Evolutionary conservation across 2,113 vertebrate species (phyloP).

Genomic region (Daubentonia madagascariensis): DNA sequence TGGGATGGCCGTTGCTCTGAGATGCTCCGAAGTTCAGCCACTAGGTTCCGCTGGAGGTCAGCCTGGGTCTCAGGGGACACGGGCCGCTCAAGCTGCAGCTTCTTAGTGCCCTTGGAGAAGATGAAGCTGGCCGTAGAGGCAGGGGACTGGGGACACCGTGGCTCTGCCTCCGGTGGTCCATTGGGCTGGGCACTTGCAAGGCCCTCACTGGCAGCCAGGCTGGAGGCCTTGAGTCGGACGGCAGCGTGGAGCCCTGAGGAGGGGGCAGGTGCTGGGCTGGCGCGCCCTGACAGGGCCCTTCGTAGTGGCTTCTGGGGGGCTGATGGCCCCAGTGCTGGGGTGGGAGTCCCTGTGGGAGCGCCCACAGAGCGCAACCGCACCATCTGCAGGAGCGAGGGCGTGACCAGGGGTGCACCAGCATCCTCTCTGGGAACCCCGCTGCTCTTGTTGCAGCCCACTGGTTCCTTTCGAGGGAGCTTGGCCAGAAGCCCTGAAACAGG

Average conservation of each 20-base stretch:
- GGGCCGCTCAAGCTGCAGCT: conserved; percentile 85
- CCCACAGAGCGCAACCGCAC: conserved; percentile 93
- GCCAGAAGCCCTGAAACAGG: conserved; percentile 30
- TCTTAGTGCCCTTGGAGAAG: conserved; percentile 93
- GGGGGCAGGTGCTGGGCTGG: conserved; percentile 75
- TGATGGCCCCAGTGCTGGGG: neutral
- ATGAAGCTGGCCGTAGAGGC: conserved; percentile 94
- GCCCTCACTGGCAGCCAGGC: conserved; percentile 79
- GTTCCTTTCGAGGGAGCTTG: conserved; percentile 83
- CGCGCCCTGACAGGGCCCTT: conserved; percentile 86
- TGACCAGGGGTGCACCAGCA: conserved; percentile 92
- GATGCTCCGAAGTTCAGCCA: conserved; percentile 87
- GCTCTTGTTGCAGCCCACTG: conserved; percentile 82
- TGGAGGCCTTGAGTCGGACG: conserved; percentile 88
- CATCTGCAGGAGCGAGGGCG: conserved; percentile 96
- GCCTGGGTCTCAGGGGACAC: conserved; percentile 82
- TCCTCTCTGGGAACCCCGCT: conserved; percentile 88
- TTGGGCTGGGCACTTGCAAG: conserved; percentile 10
- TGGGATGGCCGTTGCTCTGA: conserved; percentile 81
- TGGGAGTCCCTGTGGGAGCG: conserved; percentile 57
- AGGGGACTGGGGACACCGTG: conserved; percentile 84
- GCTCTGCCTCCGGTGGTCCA: conserved; percentile 47
- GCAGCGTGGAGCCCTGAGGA: conserved; percentile 90
- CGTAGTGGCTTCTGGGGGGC: conserved; percentile 92
- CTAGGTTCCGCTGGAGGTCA: conserved; percentile 84